A percentile compares a stretch with the other conserved stretches of the same genome.
These are phyloP conservation scores for Brachyalestes nurse DNA, from an alignment of 2,797 vertebrate genomes.

Conservation along the genomic window DNA sequence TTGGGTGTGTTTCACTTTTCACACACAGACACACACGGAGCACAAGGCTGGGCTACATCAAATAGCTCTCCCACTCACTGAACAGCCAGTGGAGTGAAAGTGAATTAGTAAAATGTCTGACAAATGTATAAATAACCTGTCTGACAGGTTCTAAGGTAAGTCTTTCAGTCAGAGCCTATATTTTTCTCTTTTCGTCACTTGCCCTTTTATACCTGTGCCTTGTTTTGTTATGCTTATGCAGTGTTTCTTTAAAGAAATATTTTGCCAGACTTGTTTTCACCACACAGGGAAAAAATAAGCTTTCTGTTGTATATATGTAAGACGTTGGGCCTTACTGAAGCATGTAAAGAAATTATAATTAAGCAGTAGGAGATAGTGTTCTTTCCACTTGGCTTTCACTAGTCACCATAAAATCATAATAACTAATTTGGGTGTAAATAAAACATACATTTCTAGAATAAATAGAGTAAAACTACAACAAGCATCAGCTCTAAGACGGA, in stretches of 20 bases:
- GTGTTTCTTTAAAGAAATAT: neutral
- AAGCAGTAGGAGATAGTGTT: neutral
- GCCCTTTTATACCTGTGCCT: neutral
- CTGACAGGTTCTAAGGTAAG: constrained; percentile 18
- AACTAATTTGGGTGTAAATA: neutral
- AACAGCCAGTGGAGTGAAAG: constrained; percentile 14
- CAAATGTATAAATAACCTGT: constrained; percentile 15
- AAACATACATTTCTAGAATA: neutral
- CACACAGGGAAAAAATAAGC: neutral
- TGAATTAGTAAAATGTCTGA: constrained; percentile 27
- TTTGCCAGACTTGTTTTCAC: neutral
- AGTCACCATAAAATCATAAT: neutral
- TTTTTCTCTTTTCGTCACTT: neutral
- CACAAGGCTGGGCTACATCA: constrained; percentile 33
- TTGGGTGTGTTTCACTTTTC: constrained; percentile 52
- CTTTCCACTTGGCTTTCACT: neutral
- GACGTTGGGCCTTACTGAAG: neutral
- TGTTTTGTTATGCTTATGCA: neutral
- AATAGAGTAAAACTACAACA: neutral
- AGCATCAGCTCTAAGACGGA: neutral
- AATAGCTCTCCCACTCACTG: constrained; percentile 5
- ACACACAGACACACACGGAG: constrained; percentile 20
- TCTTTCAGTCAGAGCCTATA: neutral
- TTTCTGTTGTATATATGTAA: neutral
- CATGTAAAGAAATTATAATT: neutral